phyloP scores from a whole-genome alignment of 2,888 invertebrate species.

The Altica lythri region DNA sequence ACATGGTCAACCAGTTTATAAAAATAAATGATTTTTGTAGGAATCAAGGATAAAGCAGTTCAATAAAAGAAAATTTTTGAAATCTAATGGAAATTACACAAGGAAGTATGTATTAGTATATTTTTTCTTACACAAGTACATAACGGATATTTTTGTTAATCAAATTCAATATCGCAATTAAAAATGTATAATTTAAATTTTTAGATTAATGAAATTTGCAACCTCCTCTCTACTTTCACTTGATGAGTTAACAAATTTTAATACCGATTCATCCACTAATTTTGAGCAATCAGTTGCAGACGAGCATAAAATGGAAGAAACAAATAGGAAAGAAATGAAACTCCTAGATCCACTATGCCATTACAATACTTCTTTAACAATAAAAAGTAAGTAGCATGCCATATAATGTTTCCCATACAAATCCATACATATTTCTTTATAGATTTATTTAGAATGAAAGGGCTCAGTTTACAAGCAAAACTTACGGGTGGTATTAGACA shows the following conservation, averaged over 20 bases:
- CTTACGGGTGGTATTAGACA: constrained; percentile 51
- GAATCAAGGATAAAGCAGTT: too few relatives aligned
- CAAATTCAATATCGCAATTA: not conserved
- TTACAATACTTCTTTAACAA: constrained; percentile 54
- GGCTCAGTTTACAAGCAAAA: constrained; percentile 43
- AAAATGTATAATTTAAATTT: constrained; percentile 21
- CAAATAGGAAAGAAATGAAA: constrained; percentile 33
- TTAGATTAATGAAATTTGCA: constrained; percentile 42
- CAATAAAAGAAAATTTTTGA: too few relatives aligned
- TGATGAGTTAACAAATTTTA: constrained; percentile 37
- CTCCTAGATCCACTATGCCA: constrained; percentile 53
- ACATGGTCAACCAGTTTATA: too few relatives aligned
- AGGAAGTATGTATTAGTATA: too few relatives aligned
- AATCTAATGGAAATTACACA: too few relatives aligned
- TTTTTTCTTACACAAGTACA: too few relatives aligned
- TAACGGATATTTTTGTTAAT: not conserved
- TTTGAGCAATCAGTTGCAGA: constrained; percentile 12
- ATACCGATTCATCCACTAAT: constrained; percentile 22
- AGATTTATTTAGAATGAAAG: constrained; percentile 46
- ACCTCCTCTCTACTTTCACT: constrained; percentile 31
- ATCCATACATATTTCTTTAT: constrained; percentile 16
- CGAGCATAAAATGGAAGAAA: constrained; percentile 5
- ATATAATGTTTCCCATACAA: not conserved
- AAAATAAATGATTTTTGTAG: too few relatives aligned
- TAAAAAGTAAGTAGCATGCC: constrained; percentile 46